Base-by-base conservation (phyloP, 2,888 invertebrate species). In the Cancer borealis region DNA sequence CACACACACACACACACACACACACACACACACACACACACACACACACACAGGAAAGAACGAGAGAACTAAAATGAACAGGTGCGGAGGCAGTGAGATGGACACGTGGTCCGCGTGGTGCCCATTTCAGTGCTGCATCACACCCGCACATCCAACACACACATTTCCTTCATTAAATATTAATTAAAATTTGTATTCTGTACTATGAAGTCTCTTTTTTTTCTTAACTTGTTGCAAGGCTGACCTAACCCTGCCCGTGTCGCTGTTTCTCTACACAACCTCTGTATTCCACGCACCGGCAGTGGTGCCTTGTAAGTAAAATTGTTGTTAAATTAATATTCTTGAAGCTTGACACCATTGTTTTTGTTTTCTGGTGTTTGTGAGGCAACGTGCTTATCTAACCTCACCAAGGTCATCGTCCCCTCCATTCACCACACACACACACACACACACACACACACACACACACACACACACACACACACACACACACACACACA, bases 401-500 rank as follows among this genome's bases (percentile, higher is more conserved):
- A 60, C 60, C 21, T 60, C 4, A 17, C 21, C 60, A 60, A 60
- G 60, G 60, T 60, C 21, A 60, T 60, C 60, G 60, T 14, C 60
- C 60, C 60, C 60, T 17, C 60, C 60, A 21, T 21, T 60, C 60
- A 12, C 8, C 54, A 10, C 12, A 10, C 10, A 10, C 54, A 1
- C 14, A 10, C 54, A 10, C 12, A 10, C n/a, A 91, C n/a, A 49
- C n/a, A 54, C 30, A 91, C 54, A 91, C 30, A 54, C 54, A 91
- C 30, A 91, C 54, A 54, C 30, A 54, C 54, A 54, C 30, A 54
- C 30, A 91, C 54, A 91, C 30, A 91, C 54, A 91, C 30, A 91
- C 54, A 91, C 17, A 4, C 60, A 91, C 39, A 91, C 60, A 60
- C 39, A 91, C 60, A 91, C 30, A 26, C 60, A 91, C 30, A 91